Percentiles rank a stretch among this genome's conserved stretches.
Conservation (phyloP, 2,888 invertebrate genomes). For the Macrosoma leucophasiata region DNA sequence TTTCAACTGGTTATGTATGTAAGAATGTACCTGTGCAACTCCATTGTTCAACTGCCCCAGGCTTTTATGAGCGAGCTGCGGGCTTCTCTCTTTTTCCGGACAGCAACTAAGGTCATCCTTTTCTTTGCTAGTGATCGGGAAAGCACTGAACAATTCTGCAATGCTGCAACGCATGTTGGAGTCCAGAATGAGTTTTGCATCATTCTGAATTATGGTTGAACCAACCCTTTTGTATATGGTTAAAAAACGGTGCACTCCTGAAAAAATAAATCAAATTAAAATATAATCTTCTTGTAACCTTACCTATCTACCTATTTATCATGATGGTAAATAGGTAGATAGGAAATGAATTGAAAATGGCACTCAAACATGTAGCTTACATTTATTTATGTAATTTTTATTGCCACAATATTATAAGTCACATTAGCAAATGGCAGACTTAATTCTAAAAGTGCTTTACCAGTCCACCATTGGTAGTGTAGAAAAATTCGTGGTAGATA, state of each 20-base stretch:
- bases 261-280: too few relatives aligned
- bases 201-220: slow-evolving; percentile 80
- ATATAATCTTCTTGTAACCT: too few relatives aligned
- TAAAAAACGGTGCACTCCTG: slow-evolving; percentile 79
- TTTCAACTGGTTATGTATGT: neutral
- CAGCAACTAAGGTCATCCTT: slow-evolving; percentile 81
- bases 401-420: too few relatives aligned
- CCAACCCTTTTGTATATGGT: slow-evolving; percentile 82
- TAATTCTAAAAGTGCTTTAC: too few relatives aligned
- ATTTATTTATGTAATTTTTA: too few relatives aligned
- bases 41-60: slow-evolving; percentile 81
- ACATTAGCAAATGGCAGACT: too few relatives aligned
- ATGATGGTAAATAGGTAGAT: too few relatives aligned
- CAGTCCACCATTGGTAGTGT: too few relatives aligned
- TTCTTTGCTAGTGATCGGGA: slow-evolving; percentile 81
- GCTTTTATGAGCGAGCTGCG: slow-evolving; percentile 72
- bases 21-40: slow-evolving; percentile 73
- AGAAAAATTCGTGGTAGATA: too few relatives aligned
- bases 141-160: slow-evolving; percentile 77
- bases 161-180: slow-evolving; percentile 79
- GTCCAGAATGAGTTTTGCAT: slow-evolving; percentile 79
- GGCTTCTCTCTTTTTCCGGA: slow-evolving; percentile 78
- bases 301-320: too few relatives aligned
- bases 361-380: too few relatives aligned
- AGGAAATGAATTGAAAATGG: too few relatives aligned